These are phyloP conservation scores for Bruchidius siliquastri DNA, from an alignment of 2,888 invertebrate species.

Conservation along the genomic window DNA sequence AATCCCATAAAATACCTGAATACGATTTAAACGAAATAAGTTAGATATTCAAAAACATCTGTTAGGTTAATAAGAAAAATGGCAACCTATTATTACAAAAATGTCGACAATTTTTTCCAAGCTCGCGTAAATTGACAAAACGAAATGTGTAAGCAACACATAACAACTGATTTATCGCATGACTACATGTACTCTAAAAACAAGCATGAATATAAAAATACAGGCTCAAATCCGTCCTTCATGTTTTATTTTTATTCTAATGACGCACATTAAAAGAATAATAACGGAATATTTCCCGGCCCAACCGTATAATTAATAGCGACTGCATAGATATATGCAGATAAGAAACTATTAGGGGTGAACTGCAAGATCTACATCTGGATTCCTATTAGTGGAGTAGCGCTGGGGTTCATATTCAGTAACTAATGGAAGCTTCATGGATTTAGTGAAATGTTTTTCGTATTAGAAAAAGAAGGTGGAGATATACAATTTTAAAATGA, in stretches of 20 bases:
- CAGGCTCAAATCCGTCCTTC: neutral
- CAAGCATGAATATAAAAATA: neutral
- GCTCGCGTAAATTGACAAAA: neutral
- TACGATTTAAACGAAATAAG: too few relatives aligned
- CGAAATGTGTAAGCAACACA: neutral
- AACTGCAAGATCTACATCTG: neutral
- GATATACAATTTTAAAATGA: too few relatives aligned
- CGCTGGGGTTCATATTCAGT: too few relatives aligned
- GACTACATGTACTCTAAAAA: neutral
- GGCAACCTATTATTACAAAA: neutral
- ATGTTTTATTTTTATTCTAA: neutral
- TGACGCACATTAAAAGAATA: neutral
- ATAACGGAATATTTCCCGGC: neutral
- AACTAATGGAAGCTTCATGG: too few relatives aligned
- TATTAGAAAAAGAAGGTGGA: too few relatives aligned
- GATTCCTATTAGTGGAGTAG: neutral
- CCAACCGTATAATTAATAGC: neutral
- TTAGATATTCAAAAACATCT: slow-evolving; percentile 1
- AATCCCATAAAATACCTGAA: too few relatives aligned
- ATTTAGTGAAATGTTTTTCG: too few relatives aligned
- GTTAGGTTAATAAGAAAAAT: neutral
- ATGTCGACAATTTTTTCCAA: neutral
- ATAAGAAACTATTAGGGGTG: neutral
- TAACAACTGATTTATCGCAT: neutral
- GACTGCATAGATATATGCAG: neutral